These are phyloP conservation scores for Calliphora vomitoria DNA, from an alignment of 2,888 invertebrate species.

Conservation along the genomic window DNA sequence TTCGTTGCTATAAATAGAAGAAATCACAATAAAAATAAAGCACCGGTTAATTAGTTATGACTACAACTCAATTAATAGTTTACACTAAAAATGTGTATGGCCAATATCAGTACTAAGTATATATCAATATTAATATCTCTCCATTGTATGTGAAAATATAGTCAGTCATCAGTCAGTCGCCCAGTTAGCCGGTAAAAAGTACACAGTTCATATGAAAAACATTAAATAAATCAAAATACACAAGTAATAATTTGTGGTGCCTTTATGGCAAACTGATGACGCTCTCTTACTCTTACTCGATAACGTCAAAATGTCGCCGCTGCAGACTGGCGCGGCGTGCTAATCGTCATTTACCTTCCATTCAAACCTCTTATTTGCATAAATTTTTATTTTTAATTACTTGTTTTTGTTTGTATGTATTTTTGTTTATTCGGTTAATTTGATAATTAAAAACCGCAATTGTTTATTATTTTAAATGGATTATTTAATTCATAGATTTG, in stretches of 20 bases:
- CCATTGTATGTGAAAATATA: neutral
- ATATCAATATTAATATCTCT: neutral
- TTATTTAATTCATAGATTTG: constrained; percentile 33
- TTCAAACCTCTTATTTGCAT: constrained; percentile 41
- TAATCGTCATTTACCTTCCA: constrained; percentile 23
- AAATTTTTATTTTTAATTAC: constrained; percentile 35
- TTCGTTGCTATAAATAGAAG: constrained; percentile 52
- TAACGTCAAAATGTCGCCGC: constrained; percentile 60
- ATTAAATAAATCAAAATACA: neutral
- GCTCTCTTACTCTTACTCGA: constrained; percentile 30
- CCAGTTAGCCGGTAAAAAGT: constrained; percentile 28
- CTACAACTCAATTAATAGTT: constrained; percentile 68
- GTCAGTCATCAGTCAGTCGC: constrained; percentile 6
- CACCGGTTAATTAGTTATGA: constrained; percentile 60
- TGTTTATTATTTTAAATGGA: constrained; percentile 12
- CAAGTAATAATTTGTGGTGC: constrained; percentile 61
- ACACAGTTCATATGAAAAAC: constrained; percentile 32
- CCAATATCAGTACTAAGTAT: neutral
- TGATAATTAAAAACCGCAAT: constrained; percentile 37
- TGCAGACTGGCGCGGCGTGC: constrained; percentile 6
- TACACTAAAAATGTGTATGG: constrained; percentile 27
- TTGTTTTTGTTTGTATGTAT: constrained; percentile 35
- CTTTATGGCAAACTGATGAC: constrained; percentile 61
- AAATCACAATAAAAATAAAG: constrained; percentile 41
- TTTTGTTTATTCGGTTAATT: constrained; percentile 29